Evolutionary conservation across 2,797 vertebrate species (phyloP).

Genomic region (Tapera naevia): DNA sequence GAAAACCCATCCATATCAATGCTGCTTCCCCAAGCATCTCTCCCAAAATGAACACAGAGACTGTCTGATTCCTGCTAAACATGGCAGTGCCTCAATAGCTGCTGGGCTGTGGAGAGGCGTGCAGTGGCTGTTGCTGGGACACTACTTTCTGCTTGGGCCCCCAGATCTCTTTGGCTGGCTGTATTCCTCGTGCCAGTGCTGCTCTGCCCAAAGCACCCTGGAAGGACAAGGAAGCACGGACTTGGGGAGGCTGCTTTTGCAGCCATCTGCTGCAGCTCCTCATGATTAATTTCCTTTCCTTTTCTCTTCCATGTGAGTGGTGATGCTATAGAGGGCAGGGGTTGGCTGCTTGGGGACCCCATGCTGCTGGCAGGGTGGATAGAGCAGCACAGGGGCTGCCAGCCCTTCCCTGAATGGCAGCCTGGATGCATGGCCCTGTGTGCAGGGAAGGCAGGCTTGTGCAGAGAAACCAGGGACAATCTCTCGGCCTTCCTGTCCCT

Average conservation of each 20-base stretch:
- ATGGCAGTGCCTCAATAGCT: neutral
- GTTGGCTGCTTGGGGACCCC: neutral
- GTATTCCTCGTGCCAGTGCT: neutral
- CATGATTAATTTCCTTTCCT: neutral
- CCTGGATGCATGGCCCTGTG: neutral
- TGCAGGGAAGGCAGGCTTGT: neutral
- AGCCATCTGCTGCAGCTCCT: neutral
- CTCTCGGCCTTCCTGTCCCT: neutral
- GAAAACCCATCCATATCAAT: fast-evolving
- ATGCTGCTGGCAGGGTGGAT: neutral
- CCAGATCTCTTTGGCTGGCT: fast-evolving
- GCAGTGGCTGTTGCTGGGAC: neutral
- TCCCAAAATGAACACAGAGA: neutral
- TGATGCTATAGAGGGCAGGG: neutral
- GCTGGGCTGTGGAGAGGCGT: neutral
- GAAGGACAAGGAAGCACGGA: neutral
- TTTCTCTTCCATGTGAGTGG: neutral
- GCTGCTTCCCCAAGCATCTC: neutral
- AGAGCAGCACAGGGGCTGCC: neutral
- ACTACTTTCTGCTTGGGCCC: neutral
- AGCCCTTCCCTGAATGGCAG: neutral
- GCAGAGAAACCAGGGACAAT: neutral
- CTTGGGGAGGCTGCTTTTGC: neutral
- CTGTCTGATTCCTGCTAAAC: neutral
- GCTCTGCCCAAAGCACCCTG: neutral